phyloP scores from a whole-genome alignment of 1,140 invertebrate species.

The Drosophila kanapiae region DNA sequence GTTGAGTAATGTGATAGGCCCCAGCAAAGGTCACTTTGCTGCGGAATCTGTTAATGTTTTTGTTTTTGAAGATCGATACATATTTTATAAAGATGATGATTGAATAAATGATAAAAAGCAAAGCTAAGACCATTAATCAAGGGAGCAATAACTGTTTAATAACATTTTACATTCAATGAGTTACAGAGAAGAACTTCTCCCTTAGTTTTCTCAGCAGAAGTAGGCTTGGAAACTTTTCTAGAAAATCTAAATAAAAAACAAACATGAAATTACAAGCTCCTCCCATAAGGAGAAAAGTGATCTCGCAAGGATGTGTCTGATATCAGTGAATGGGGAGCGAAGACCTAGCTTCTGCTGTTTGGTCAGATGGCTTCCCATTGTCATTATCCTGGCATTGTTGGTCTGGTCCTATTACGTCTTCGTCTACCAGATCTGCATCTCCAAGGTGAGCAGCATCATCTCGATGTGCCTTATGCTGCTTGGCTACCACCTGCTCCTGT shows the following conservation, averaged over 20 bases:
- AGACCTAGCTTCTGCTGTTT: neutral
- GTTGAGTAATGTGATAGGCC: slow-evolving; percentile 68
- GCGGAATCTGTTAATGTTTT: slow-evolving; percentile 31
- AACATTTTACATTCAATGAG: neutral
- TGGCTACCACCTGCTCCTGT: slow-evolving; percentile 7
- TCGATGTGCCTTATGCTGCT: neutral
- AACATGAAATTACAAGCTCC: neutral
- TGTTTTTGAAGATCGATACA: slow-evolving; percentile 11
- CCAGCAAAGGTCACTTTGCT: slow-evolving; percentile 7
- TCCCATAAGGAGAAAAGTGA: neutral
- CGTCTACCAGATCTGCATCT: slow-evolving; percentile 18
- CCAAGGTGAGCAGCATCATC: neutral
- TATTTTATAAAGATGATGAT: slow-evolving; percentile 16
- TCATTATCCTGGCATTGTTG: neutral
- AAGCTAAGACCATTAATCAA: neutral
- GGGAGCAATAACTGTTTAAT: neutral
- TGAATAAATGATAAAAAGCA: slow-evolving; percentile 33
- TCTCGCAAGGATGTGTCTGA: slow-evolving; percentile 14
- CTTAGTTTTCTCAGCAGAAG: neutral
- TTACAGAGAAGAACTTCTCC: too few species aligned
- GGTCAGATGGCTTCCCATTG: neutral
- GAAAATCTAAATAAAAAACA: neutral
- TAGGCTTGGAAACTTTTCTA: neutral
- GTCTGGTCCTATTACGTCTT: slow-evolving; percentile 28
- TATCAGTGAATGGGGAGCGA: neutral